Evolutionary conservation across 1,140 invertebrate genomes (phyloP), one percentile per base, ranked within the genome.

Genomic region (Sycophaga agraensis): DNA sequence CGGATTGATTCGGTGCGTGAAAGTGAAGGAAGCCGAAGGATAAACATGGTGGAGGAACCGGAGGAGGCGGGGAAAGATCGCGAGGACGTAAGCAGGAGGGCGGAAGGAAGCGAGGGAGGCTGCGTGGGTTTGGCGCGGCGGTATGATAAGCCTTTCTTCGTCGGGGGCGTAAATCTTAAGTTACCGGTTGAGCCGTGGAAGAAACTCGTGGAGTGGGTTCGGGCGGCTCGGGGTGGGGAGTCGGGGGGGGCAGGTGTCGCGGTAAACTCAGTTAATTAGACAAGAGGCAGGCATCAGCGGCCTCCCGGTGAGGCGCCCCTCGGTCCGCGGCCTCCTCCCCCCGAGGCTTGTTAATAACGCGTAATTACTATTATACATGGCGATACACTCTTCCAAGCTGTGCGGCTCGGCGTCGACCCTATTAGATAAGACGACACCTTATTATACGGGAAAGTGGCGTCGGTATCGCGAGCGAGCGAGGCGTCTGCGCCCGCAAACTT

Each of bases 221-320:
- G 69, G 70, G 16, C 11, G 53, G 19, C 16, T 31, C 12, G 35
- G 60, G 77, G 73, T 77, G 76, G 80, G 77, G 78, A 80, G 78
- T 81, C 79, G 24, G 42, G 6, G 35, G 60, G 77, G 73, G 78
- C 77, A 80, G 77, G 78, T 80, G 78, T 81, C 79, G 78, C 78
- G 75, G 77, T 82, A 82, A 82, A 80, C 76, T 82, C 78, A 75
- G 79, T 82, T 82, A 80, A 82, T 82, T 81, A 81, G 79, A 81
- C 79, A 80, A 80, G 77, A 81, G 76, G 72, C 76, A 81, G 78
- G 74, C 77, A 78, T 77, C 78, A 75, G 60, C n/a, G 12, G 22
- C 22, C 28, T 24, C 28, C 64, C 67, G 59, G 50, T 17, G 21
- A 43, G n/a, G 56, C 46, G 34, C 54, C 34, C 11, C 64, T 58